Conservation (phyloP, 2,797 vertebrate species). For the Parauchenoglanis punctatus region DNA sequence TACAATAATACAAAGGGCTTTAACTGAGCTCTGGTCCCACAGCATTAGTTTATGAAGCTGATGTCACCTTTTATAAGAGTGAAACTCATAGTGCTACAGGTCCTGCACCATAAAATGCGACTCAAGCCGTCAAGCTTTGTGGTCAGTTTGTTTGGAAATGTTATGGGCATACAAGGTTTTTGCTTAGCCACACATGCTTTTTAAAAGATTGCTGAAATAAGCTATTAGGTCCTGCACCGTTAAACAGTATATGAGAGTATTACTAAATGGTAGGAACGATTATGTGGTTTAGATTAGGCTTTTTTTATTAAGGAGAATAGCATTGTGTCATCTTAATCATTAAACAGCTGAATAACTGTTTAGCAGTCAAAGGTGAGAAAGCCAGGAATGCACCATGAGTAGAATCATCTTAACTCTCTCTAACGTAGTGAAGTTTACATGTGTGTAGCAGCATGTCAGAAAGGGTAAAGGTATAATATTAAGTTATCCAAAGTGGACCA, state of each 20-base stretch:
- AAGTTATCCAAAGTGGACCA: conserved; percentile 31
- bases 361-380: conserved; percentile 2
- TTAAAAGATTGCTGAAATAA: conserved; percentile 58
- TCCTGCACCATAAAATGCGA: conserved; percentile 50
- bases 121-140: conserved; percentile 49
- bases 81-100: conserved; percentile 38
- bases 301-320: conserved; percentile 49
- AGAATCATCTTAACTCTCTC: neutral
- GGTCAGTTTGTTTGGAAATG: conserved; percentile 62
- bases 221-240: conserved; percentile 58
- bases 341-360: conserved; percentile 53
- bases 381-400: conserved; percentile 7
- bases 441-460: neutral
- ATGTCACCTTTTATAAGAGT: conserved; percentile 63
- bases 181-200: conserved; percentile 54
- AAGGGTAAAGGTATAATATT: neutral
- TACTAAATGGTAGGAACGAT: conserved; percentile 58
- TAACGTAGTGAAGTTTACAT: neutral
- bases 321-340: conserved; percentile 54
- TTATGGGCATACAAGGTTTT: conserved; percentile 42
- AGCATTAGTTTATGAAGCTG: conserved; percentile 59
- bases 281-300: conserved; percentile 58
- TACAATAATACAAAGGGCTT: conserved; percentile 42
- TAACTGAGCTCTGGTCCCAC: conserved; percentile 47
- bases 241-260: conserved; percentile 59